Evolutionary conservation across 2,797 vertebrate genomes (phyloP).

Genomic region (Diplodus sargus): DNA sequence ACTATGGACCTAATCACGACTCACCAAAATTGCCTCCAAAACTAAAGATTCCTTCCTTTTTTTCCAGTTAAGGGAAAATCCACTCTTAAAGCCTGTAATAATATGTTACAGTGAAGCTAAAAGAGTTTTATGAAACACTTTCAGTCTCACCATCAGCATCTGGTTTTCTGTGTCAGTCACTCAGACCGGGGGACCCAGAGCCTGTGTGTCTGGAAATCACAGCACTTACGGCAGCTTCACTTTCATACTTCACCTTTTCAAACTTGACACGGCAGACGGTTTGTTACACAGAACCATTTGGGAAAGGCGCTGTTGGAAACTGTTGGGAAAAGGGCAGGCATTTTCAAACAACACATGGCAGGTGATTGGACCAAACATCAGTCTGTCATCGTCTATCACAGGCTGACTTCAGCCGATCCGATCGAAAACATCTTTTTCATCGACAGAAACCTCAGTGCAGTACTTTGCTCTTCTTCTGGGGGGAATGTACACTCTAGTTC

Average conservation of each 20-base stretch:
- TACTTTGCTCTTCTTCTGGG: no score
- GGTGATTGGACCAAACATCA: no score
- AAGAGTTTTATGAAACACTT: constrained; percentile 15
- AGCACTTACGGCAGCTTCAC: background rate
- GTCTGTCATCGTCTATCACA: no score
- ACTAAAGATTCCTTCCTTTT: background rate
- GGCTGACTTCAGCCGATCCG: no score
- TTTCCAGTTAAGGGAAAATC: constrained; percentile 14
- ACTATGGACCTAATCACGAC: background rate
- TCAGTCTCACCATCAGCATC: constrained; percentile 1
- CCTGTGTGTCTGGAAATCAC: background rate
- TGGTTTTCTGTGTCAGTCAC: constrained; percentile 4
- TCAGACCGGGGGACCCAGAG: background rate
- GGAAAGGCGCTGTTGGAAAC: no score
- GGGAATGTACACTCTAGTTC: no score
- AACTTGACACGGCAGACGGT: no score
- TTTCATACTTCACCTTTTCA: background rate
- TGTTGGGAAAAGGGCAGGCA: no score
- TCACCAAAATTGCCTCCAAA: constrained; percentile 28
- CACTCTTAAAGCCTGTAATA: background rate
- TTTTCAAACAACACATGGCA: no score
- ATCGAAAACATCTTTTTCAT: no score
- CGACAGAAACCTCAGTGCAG: no score
- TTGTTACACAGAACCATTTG: no score
- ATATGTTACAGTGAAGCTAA: background rate